Base-by-base conservation (phyloP, 2,113 vertebrate genomes). In the Mystacornis crossleyi region DNA sequence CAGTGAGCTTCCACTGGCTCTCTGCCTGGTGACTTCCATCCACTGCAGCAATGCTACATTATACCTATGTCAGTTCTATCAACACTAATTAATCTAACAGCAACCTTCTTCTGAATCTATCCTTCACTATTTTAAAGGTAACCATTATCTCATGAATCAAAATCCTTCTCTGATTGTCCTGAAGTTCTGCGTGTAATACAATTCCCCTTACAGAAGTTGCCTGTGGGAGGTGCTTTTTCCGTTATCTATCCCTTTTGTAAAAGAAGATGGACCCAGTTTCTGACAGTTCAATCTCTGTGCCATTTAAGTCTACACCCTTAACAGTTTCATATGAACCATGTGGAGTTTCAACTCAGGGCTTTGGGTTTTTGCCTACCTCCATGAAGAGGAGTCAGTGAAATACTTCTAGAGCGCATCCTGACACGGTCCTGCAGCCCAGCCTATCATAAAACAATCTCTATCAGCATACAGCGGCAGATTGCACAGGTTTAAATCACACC, bases 401-500 rank as follows among this genome's bases (percentile, higher is more conserved):
- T 50, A 26, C 34, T 81, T 53, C 42, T 40, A 4, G 8, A 81
- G 86, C n/a, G 23, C 61, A 79, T 51, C 80, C 9, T 29, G 15
- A 50, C 77, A n/a, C 0, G 0, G 61, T 77, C 80, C 75, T 3
- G 1, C 90, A 92, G 90, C 86, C 89, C 92, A 89, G 89, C 72
- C 93, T 66, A 14, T 77, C 4, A 3, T 45, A 81, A 79, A 79
- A 47, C 91, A 67, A 81, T 64, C 86, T 67, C 75, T 33, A 9
- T 47, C 86, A 89, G 81, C 65, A 55, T 1, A 87, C 21, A 8
- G 0, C 84, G 95, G 86, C 93, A 96, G 88, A 42, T 90, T 64
- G 61, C 51, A 48, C 55, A 38, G 91, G 38, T 95, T 96, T 95
- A 93, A 93, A 95, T 92, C 95, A 95, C 86, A 88, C 57, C 83